These are phyloP conservation scores for Ochotona princeps DNA, from an alignment of 2,113 vertebrate genomes.

Conservation along the genomic window DNA sequence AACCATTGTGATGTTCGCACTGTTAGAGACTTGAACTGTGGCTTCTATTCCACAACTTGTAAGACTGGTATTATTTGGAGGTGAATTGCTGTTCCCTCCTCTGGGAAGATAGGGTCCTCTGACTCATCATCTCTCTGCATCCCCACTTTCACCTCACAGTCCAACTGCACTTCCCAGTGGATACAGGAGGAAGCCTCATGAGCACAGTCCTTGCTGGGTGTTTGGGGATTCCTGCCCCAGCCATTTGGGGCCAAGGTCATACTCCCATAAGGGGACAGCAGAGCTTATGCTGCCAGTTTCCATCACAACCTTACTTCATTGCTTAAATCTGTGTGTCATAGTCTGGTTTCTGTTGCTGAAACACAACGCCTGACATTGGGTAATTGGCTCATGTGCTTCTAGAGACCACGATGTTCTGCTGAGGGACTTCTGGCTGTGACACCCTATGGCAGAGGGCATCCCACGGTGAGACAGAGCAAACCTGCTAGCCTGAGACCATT, in stretches of 20 bases:
- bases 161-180: background rate
- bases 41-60: background rate
- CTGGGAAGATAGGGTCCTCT: background rate
- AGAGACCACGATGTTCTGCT: background rate
- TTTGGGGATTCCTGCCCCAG: background rate
- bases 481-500: background rate
- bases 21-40: background rate
- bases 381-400: background rate
- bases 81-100: background rate
- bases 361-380: background rate
- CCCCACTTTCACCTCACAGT: background rate
- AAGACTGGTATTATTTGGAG: background rate
- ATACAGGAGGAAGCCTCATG: background rate
- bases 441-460: background rate
- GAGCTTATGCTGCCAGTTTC: background rate
- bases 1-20: background rate
- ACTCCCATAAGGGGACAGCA: accelerated
- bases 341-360: background rate
- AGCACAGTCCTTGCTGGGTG: background rate
- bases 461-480: background rate
- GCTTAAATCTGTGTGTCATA: background rate
- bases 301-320: background rate
- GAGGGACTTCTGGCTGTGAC: background rate
- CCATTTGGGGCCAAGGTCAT: accelerated
- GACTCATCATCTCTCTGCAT: background rate